These are phyloP conservation scores for Drosophila nigricruria DNA, from an alignment of 2,888 invertebrate species.

Conservation along the genomic window DNA sequence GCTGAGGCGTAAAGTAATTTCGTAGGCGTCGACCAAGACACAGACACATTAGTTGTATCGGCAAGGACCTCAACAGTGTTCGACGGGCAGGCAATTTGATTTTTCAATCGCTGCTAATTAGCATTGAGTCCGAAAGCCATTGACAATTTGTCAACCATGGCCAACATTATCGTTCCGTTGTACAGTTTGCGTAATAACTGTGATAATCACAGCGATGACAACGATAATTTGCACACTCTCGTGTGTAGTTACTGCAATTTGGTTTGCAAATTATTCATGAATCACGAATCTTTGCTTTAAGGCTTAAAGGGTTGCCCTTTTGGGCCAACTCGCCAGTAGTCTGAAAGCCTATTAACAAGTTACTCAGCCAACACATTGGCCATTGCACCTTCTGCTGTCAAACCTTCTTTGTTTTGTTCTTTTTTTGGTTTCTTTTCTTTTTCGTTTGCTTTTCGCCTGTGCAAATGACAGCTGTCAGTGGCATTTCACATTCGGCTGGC, in stretches of 20 bases:
- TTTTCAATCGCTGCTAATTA: constrained; percentile 81
- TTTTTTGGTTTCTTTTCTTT: constrained; percentile 10
- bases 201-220: constrained; percentile 65
- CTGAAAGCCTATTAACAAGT: constrained; percentile 46
- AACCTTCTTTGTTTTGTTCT: neutral
- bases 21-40: constrained; percentile 59
- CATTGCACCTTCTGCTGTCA: constrained; percentile 38
- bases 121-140: constrained; percentile 49
- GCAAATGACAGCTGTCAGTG: constrained; percentile 76
- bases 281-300: constrained; percentile 2
- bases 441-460: constrained; percentile 13
- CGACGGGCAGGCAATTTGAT: constrained; percentile 62
- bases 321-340: neutral
- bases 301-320: constrained; percentile 28
- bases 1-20: constrained; percentile 63
- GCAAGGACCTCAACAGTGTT: constrained; percentile 3
- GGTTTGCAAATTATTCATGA: constrained; percentile 37
- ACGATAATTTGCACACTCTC: constrained; percentile 37
- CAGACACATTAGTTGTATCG: constrained; percentile 5
- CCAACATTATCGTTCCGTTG: constrained; percentile 36
- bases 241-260: constrained; percentile 20
- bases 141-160: constrained; percentile 69
- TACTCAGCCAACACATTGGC: constrained; percentile 13
- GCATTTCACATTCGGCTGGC: constrained; percentile 58
- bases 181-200: constrained; percentile 55